Evolutionary conservation across 2,113 vertebrate species (phyloP).

Genomic region (Tautogolabrus adspersus): DNA sequence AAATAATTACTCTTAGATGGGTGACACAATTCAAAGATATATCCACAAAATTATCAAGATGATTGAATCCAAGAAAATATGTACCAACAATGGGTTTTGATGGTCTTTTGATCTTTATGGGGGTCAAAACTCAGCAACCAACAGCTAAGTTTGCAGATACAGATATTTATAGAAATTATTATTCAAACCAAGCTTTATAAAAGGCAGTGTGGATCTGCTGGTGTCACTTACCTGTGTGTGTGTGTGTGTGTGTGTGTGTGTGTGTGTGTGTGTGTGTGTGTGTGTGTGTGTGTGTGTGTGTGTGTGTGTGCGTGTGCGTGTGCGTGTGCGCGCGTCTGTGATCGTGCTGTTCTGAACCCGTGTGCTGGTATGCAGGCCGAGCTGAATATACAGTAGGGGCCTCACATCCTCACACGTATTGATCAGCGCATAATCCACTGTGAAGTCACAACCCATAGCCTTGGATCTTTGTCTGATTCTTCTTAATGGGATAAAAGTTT

Average conservation of each 20-base stretch:
- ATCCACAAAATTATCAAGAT: too few relatives aligned
- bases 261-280: not conserved
- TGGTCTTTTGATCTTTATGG: too few relatives aligned
- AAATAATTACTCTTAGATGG: too few relatives aligned
- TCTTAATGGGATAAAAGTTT: not conserved
- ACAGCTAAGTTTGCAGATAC: too few relatives aligned
- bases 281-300: not conserved
- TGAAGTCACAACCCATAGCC: not conserved
- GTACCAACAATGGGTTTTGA: too few relatives aligned
- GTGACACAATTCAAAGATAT: too few relatives aligned
- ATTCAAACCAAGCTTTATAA: too few relatives aligned
- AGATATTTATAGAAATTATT: too few relatives aligned
- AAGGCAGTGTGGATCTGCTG: too few relatives aligned
- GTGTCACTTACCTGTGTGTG: constrained; percentile 1
- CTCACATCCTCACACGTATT: not conserved
- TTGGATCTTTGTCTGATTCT: constrained; percentile 11
- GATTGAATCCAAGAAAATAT: too few relatives aligned
- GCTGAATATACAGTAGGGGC: not conserved
- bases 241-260: not conserved
- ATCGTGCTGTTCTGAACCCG: not conserved
- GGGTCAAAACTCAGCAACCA: too few relatives aligned
- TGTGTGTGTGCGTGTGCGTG: not conserved
- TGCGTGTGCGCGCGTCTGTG: not conserved
- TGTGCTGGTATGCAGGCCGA: constrained; percentile 3
- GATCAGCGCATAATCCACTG: not conserved